These are phyloP conservation scores for Epistrophe eligans DNA, from an alignment of 2,888 invertebrate genomes.

Conservation along the genomic window DNA sequence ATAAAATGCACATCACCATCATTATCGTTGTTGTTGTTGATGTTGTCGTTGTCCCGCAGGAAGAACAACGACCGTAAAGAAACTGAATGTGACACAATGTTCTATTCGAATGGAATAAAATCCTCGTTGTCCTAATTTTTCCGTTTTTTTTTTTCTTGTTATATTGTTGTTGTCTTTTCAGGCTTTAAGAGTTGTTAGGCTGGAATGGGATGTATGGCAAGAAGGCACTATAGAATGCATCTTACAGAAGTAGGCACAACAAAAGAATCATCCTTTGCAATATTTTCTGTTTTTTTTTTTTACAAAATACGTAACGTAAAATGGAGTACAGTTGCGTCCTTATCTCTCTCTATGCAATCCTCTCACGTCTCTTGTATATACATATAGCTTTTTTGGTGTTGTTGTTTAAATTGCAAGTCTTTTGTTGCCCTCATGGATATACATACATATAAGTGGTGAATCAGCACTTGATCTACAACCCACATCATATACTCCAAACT, in stretches of 20 bases:
- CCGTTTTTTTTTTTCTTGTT: not conserved
- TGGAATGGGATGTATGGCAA: not conserved
- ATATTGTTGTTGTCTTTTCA: not conserved
- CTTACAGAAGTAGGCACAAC: conserved; percentile 51
- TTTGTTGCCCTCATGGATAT: conserved; percentile 40
- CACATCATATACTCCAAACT: conserved; percentile 54
- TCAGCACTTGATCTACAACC: conserved; percentile 72
- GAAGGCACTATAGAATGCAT: conserved; percentile 12
- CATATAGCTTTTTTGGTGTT: conserved; percentile 17
- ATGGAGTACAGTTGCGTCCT: conserved; percentile 50
- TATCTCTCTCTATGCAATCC: conserved; percentile 30
- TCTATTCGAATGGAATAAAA: conserved; percentile 56
- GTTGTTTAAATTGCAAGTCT: conserved; percentile 19
- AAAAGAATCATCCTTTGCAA: conserved; percentile 57
- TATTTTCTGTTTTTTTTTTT: conserved; percentile 14
- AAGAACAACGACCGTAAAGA: conserved; percentile 57
- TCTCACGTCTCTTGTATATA: conserved; percentile 15
- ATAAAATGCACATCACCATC: conserved; percentile 69
- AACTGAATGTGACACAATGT: conserved; percentile 61
- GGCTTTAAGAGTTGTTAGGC: not conserved
- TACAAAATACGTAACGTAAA: conserved; percentile 36
- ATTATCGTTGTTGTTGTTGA: conserved; percentile 1
- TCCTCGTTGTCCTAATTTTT: conserved; percentile 71
- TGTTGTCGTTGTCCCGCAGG: conserved; percentile 19
- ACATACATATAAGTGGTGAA: conserved; percentile 68